Base-by-base conservation (phyloP, 2,113 vertebrate species). In the Fregetta grallaria region DNA sequence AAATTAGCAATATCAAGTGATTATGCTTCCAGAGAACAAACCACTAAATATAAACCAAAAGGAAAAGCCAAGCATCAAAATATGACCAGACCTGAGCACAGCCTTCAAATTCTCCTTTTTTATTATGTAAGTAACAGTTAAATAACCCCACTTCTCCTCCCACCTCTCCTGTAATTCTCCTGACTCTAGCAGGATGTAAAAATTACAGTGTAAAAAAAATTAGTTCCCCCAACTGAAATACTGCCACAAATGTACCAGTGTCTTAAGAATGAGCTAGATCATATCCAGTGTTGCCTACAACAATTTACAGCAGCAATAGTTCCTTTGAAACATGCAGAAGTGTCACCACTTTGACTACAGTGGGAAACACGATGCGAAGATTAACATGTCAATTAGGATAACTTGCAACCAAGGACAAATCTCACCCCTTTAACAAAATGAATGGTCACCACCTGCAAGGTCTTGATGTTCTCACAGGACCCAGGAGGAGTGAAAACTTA, bases 1-100 rank as follows among this genome's bases (percentile, higher is more conserved):
- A 78, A 68, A 83, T 77, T 45, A 91, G 56, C 45, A 70, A 7
- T 77, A 95, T 74, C 68, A 92, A 74, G 53, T 86, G 67, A 80
- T 74, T 23, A 78, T 40, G 42, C n/a, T 87, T 86, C 22, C 36
- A 92, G 67, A 86, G 59, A 77, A 90, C 18, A 88, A 67, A 65
- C 40, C 42, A 50, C 47, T 32, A 62, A 91, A 88, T 55, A 80
- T 34, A 77, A 94, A 71, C 20, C 38, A 47, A 84, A 70, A 58
- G 38, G 15, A 50, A 86, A 96, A 88, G 55, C 38, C 25, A 62
- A 92, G 50, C 79, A 91, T 70, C 88, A 94, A 80, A 93, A 73
- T n/a, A 72, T 16, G 71, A 90, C 29, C 40, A 92, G 53, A 83
- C 26, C 50, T 47, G 30, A 71, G 59, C 50, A 86, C n/a, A 85